Percentiles rank a stretch among this genome's conserved stretches.
Evolutionary conservation across 2,888 invertebrate species (phyloP).

Genomic region (Boloria selene): DNA sequence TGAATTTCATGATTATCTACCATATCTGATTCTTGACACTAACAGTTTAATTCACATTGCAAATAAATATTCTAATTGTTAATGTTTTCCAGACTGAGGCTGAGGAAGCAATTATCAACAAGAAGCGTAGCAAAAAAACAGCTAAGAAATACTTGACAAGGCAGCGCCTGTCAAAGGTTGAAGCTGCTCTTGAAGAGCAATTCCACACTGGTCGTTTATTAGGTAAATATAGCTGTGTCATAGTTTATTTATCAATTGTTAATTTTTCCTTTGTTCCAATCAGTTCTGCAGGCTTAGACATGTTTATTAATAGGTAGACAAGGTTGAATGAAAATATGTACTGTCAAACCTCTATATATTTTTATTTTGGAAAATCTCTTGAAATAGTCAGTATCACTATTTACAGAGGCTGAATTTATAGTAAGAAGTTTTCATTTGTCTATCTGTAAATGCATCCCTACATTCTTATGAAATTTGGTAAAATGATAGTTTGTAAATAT

Average conservation of each 20-base stretch:
- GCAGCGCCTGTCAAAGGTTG: constrained; percentile 96
- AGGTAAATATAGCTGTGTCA: constrained; percentile 82
- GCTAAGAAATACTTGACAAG: constrained; percentile 96
- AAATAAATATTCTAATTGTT: background rate
- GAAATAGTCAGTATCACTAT: no score
- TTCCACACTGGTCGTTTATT: constrained; percentile 97
- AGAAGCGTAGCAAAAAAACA: constrained; percentile 96
- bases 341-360: no score
- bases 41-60: background rate
- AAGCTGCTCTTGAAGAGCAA: constrained; percentile 96
- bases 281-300: no score
- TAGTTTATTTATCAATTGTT: background rate
- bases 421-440: no score
- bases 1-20: constrained; percentile 57
- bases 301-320: no score
- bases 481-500: no score
- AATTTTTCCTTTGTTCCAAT: no score
- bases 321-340: no score
- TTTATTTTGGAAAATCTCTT: no score
- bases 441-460: no score
- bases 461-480: no score
- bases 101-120: constrained; percentile 96
- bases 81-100: constrained; percentile 88
- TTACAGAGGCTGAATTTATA: no score
- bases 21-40: constrained; percentile 20